Percentiles rank a stretch among this genome's conserved stretches.
phyloP scores from a whole-genome alignment of 2,888 invertebrate genomes.

The Acrocyrtus sp. region DNA sequence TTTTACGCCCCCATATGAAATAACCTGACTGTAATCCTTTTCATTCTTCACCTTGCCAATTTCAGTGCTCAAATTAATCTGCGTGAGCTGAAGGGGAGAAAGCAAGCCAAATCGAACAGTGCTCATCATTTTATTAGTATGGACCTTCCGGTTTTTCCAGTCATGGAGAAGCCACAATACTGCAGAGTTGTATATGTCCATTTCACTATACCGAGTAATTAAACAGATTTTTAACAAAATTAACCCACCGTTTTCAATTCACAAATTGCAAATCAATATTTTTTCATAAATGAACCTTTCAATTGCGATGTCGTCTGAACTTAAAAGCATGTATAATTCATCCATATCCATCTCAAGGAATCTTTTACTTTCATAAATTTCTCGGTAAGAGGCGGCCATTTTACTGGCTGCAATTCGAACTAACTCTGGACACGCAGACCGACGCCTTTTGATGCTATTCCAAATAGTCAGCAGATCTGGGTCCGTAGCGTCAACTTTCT shows the following conservation, averaged over 20 bases:
- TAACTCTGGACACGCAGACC: slow-evolving; percentile 41
- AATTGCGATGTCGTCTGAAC: slow-evolving; percentile 57
- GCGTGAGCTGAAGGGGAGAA: slow-evolving; percentile 82
- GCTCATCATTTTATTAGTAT: slow-evolving; percentile 73
- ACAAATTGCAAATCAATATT: background rate
- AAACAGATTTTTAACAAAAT: background rate
- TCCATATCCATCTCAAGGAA: slow-evolving; percentile 54
- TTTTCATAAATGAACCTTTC: slow-evolving; percentile 41
- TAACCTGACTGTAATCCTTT: slow-evolving; percentile 77
- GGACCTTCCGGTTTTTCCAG: slow-evolving; percentile 73
- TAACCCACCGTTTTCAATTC: background rate
- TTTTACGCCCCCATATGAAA: slow-evolving; percentile 75
- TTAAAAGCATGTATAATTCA: slow-evolving; percentile 55
- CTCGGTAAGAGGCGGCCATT: slow-evolving; percentile 52
- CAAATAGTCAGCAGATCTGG: slow-evolving; percentile 53
- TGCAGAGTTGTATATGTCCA: slow-evolving; percentile 83
- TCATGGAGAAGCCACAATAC: slow-evolving; percentile 81
- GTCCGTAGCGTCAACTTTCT: slow-evolving; percentile 50
- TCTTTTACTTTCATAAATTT: slow-evolving; percentile 49
- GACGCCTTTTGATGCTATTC: slow-evolving; percentile 52
- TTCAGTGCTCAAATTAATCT: slow-evolving; percentile 79
- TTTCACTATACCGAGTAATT: slow-evolving; percentile 68
- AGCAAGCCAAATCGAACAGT: slow-evolving; percentile 83
- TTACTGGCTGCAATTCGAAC: slow-evolving; percentile 48
- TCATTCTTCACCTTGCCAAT: slow-evolving; percentile 65